A percentile compares a stretch with the other conserved stretches of the same genome.
Conservation (phyloP, 2,113 vertebrate genomes). For the Saccopteryx leptura region DNA sequence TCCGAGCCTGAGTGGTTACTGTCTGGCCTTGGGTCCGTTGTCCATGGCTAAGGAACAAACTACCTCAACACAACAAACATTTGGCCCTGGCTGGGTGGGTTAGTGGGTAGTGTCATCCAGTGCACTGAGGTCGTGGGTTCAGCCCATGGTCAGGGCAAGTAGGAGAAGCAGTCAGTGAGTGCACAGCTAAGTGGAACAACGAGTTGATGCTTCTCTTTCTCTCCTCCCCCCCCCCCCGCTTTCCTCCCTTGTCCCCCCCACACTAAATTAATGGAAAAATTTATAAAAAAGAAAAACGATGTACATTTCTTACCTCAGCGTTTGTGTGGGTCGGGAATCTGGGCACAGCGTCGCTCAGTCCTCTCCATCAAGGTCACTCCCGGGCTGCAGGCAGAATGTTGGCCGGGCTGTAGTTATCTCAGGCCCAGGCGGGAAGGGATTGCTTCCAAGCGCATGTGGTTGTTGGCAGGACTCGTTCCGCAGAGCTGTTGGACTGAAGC, state of each 20-base stretch:
- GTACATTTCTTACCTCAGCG: background rate
- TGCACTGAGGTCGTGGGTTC: too few relatives aligned
- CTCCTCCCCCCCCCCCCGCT: too few relatives aligned
- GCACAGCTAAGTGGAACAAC: too few relatives aligned
- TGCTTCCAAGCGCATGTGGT: background rate
- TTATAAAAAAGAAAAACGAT: background rate
- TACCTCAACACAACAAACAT: background rate
- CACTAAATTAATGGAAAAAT: too few relatives aligned
- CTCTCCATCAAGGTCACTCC: background rate
- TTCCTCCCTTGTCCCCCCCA: too few relatives aligned
- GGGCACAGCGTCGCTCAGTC: too few relatives aligned
- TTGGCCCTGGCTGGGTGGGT: too few relatives aligned
- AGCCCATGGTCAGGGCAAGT: too few relatives aligned
- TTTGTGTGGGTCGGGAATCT: background rate
- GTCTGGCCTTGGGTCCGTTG: background rate
- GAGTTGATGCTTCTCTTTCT: too few relatives aligned
- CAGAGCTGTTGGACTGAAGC: background rate
- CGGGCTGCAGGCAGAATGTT: background rate
- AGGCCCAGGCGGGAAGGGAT: background rate
- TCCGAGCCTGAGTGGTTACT: background rate
- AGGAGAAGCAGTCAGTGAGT: too few relatives aligned
- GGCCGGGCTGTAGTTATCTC: background rate
- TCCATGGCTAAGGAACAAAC: background rate
- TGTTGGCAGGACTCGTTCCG: background rate
- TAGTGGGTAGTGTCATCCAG: too few relatives aligned